A percentile compares a stretch with the other conserved stretches of the same genome.
These are phyloP conservation scores for Ataeniobius toweri DNA, from an alignment of 2,797 vertebrate species.

Conservation along the genomic window DNA sequence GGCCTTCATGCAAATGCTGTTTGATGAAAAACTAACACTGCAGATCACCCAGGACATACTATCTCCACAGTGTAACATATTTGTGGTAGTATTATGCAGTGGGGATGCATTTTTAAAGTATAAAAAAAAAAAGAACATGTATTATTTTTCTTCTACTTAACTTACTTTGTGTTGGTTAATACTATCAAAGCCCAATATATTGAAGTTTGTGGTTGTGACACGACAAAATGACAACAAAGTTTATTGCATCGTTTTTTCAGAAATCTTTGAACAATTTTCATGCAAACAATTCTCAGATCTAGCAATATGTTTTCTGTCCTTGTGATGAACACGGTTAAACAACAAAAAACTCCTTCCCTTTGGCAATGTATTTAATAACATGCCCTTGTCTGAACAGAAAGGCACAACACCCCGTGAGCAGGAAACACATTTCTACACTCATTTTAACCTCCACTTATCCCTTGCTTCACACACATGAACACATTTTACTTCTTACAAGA, in stretches of 20 bases:
- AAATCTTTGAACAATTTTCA: neutral
- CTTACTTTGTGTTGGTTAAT: neutral
- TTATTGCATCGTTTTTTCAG: neutral
- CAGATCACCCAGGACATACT: too few species aligned
- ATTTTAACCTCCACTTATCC: conserved; percentile 66
- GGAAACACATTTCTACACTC: conserved; percentile 52
- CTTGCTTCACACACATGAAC: conserved; percentile 44
- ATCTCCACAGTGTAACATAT: too few species aligned
- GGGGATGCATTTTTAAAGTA: too few species aligned
- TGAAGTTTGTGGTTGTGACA: neutral
- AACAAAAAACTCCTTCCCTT: conserved; percentile 70
- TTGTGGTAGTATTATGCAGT: too few species aligned
- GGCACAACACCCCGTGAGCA: conserved; percentile 55
- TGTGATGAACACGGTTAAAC: conserved; percentile 78
- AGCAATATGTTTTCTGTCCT: conserved; percentile 69
- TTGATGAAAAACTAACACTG: too few species aligned
- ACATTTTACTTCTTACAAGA: conserved; percentile 65
- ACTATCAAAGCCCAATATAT: neutral
- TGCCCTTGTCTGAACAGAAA: conserved; percentile 66
- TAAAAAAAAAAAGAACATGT: neutral
- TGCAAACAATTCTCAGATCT: conserved; percentile 51
- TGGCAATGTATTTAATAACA: conserved; percentile 76
- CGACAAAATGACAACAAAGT: neutral
- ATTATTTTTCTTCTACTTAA: neutral
- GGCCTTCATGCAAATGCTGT: too few species aligned